Conservation (phyloP, 2,797 vertebrate species). For the Harpagifer antarcticus region DNA sequence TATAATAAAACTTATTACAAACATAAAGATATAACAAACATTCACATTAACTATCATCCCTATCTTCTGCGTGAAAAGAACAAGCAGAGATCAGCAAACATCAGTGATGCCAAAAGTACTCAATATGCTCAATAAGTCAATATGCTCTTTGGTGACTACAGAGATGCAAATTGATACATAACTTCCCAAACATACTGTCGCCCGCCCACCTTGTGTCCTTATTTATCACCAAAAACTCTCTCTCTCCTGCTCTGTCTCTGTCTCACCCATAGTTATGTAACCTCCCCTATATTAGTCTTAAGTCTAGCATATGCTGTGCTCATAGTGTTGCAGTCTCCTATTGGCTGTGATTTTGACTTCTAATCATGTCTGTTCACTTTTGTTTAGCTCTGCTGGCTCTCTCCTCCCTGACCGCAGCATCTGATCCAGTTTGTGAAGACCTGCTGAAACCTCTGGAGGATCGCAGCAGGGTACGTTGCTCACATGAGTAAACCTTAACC, state of each 20-base stretch:
- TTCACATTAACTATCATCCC: background rate
- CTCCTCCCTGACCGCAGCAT: conserved; percentile 42
- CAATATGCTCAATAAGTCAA: too few species aligned
- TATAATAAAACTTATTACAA: too few species aligned
- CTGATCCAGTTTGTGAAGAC: conserved; percentile 52
- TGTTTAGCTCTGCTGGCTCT: conserved; percentile 55
- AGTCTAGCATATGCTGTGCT: background rate
- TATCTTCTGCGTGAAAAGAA: background rate
- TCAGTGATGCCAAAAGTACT: background rate
- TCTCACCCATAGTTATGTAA: conserved; percentile 5
- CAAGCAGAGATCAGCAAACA: background rate
- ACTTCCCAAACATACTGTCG: background rate
- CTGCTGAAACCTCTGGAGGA: conserved; percentile 49
- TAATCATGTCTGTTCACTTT: conserved; percentile 50
- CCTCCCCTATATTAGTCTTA: background rate
- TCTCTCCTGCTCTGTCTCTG: too few species aligned
- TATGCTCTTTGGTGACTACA: background rate
- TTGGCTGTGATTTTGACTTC: conserved; percentile 10
- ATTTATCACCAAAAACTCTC: background rate
- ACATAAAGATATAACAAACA: too few species aligned
- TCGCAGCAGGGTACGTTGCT: conserved; percentile 32
- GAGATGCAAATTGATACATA: background rate
- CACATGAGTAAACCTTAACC: background rate
- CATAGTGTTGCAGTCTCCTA: background rate
- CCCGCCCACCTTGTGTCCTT: background rate